Conservation (phyloP, 2,888 invertebrate species). For the Trichopoda pennipes region DNA sequence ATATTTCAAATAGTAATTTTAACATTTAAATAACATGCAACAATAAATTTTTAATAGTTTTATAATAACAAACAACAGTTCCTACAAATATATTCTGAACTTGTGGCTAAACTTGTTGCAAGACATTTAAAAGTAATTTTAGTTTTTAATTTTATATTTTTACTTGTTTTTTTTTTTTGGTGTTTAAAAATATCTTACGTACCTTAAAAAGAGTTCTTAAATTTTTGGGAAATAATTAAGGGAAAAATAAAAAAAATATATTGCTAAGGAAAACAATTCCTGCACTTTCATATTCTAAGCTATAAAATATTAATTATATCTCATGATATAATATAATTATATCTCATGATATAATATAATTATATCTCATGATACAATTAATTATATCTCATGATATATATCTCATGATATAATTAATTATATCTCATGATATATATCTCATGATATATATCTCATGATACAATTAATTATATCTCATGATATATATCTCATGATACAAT, state of each 20-base stretch:
- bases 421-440: too few relatives aligned
- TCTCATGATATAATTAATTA: too few relatives aligned
- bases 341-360: too few relatives aligned
- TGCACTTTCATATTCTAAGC: neutral
- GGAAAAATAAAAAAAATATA: neutral
- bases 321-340: too few relatives aligned
- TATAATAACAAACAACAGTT: neutral
- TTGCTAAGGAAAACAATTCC: neutral
- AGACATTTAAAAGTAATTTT: conserved; percentile 21
- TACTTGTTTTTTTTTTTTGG: neutral
- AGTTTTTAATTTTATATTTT: neutral
- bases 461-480: too few relatives aligned
- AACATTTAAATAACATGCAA: conserved; percentile 48
- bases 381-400: too few relatives aligned
- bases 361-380: too few relatives aligned
- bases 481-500: too few relatives aligned
- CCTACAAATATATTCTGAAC: neutral
- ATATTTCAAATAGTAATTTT: conserved; percentile 23
- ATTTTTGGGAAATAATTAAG: neutral
- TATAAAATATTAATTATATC: too few relatives aligned
- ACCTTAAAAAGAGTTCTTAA: neutral
- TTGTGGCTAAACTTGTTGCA: conserved; percentile 24
- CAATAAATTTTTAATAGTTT: conserved; percentile 1
- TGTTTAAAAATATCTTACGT: neutral
- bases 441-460: too few relatives aligned